These are phyloP conservation scores for Acleris emargana DNA, from an alignment of 2,888 invertebrate species.

Conservation along the genomic window DNA sequence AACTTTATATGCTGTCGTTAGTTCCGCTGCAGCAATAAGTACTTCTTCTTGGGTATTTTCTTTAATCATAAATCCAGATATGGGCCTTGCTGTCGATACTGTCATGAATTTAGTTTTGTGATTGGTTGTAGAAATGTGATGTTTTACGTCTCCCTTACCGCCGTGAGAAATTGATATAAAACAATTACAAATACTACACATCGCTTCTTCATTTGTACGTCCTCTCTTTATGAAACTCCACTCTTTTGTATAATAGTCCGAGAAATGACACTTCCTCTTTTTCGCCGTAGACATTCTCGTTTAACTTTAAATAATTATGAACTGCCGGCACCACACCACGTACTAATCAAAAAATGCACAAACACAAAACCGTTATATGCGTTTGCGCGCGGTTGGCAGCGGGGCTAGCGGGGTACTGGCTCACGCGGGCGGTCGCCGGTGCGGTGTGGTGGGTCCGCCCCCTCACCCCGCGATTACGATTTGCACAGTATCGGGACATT, in stretches of 20 bases:
- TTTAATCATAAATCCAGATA: slow-evolving; percentile 19
- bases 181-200: slow-evolving; percentile 23
- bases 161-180: slow-evolving; percentile 24
- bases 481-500: slow-evolving; percentile 2
- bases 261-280: slow-evolving; percentile 27
- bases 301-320: slow-evolving; percentile 14
- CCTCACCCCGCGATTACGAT: slow-evolving; percentile 2
- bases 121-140: slow-evolving; percentile 24
- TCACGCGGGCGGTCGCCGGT: slow-evolving; percentile 2
- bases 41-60: slow-evolving; percentile 20
- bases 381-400: slow-evolving; percentile 14
- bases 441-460: slow-evolving; percentile 2
- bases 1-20: slow-evolving; percentile 21
- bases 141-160: slow-evolving; percentile 24
- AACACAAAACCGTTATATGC: slow-evolving; percentile 16
- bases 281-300: slow-evolving; percentile 17
- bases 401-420: slow-evolving; percentile 3
- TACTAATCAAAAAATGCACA: slow-evolving; percentile 17
- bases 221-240: slow-evolving; percentile 29
- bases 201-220: slow-evolving; percentile 24
- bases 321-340: slow-evolving; percentile 11
- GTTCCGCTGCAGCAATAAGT: slow-evolving; percentile 20
- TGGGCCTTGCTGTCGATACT: slow-evolving; percentile 19
- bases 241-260: slow-evolving; percentile 28
- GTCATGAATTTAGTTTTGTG: slow-evolving; percentile 20